A percentile compares a stretch with the other conserved stretches of the same genome.
phyloP scores from a whole-genome alignment of 2,888 invertebrate genomes.

The Tupiocoris notatus region DNA sequence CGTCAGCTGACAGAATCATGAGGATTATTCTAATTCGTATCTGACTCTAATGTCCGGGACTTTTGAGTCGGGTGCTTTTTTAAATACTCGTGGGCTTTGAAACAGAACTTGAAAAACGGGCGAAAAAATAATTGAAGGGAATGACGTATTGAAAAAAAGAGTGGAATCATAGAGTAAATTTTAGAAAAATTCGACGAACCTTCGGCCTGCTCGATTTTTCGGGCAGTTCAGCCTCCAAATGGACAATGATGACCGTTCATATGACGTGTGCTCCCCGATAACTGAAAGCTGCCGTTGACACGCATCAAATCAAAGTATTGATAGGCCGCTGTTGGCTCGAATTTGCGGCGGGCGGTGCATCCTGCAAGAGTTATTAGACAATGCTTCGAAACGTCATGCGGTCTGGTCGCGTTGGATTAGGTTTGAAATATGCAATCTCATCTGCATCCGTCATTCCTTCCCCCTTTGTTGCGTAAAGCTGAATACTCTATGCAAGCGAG shows the following conservation, averaged over 20 bases:
- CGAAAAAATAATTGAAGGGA: no score
- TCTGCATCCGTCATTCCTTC: conserved; percentile 10
- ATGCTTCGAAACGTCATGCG: background rate
- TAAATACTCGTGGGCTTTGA: no score
- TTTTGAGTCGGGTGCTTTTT: no score
- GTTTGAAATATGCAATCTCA: conserved; percentile 30
- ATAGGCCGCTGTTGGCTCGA: conserved; percentile 7
- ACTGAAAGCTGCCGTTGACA: conserved; percentile 5
- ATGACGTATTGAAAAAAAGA: no score
- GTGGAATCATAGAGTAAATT: no score
- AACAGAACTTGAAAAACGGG: no score
- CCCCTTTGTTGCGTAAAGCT: background rate
- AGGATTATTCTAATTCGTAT: background rate
- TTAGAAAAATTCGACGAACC: no score
- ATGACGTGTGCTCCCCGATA: no score
- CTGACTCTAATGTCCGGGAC: no score
- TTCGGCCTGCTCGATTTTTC: no score
- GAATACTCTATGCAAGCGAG: background rate
- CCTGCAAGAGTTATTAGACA: conserved; percentile 18
- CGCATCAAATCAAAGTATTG: conserved; percentile 19
- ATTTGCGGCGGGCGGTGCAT: conserved; percentile 13
- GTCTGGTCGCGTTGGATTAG: conserved; percentile 2
- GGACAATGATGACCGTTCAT: no score
- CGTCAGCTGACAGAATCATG: background rate
- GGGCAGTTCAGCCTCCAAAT: no score